Percentiles rank a stretch among this genome's conserved stretches.
These are phyloP conservation scores for Scytalopus superciliaris DNA, from an alignment of 2,113 vertebrate species.

Conservation along the genomic window DNA sequence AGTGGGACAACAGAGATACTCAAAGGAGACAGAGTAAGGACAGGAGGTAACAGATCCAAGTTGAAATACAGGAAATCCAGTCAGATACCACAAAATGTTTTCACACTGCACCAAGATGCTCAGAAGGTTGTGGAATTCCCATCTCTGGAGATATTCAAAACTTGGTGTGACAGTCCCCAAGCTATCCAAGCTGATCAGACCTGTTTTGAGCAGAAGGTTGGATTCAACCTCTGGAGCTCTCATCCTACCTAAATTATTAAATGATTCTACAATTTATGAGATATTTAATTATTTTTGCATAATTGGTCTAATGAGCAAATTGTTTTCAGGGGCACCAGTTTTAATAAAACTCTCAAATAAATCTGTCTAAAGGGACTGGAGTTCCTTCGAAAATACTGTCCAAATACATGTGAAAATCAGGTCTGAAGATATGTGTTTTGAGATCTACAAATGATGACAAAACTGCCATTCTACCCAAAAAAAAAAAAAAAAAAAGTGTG, in stretches of 20 bases:
- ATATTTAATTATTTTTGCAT: background rate
- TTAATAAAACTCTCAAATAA: background rate
- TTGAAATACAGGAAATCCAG: background rate
- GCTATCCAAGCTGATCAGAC: fast-evolving
- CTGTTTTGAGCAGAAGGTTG: background rate
- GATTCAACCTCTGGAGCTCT: background rate
- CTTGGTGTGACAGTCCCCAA: background rate
- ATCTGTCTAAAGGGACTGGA: background rate
- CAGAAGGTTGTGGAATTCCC: background rate
- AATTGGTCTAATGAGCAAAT: background rate
- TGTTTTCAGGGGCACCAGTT: background rate
- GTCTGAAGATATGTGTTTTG: background rate
- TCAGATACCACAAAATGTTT: background rate
- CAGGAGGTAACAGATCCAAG: background rate
- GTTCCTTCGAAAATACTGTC: background rate
- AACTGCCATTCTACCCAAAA: background rate
- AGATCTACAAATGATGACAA: background rate
- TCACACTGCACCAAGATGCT: background rate
- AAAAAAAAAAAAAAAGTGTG: too few relatives aligned
- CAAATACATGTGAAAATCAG: background rate
- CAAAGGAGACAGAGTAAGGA: background rate
- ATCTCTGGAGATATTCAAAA: background rate
- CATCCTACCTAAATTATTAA: background rate
- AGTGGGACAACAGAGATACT: background rate
- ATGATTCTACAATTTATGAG: background rate